Evolutionary conservation across 2,888 invertebrate species (phyloP).

Genomic region (Monochamus alternatus): DNA sequence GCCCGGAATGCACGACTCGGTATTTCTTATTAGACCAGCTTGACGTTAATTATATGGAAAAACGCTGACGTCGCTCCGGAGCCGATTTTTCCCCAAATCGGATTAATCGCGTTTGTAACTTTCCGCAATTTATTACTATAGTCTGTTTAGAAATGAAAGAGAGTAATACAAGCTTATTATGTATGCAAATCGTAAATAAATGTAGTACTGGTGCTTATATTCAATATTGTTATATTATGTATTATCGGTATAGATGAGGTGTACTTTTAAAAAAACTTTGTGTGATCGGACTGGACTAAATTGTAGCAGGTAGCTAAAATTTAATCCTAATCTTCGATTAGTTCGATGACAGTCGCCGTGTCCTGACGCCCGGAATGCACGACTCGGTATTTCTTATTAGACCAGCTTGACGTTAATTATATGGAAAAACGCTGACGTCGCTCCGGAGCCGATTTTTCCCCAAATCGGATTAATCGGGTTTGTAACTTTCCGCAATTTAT

Average conservation of each 20-base stretch:
- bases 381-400: slow-evolving; percentile 16
- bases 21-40: slow-evolving; percentile 17
- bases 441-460: not conserved
- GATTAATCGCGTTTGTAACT: not conserved
- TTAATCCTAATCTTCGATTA: slow-evolving; percentile 38
- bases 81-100: not conserved
- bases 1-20: slow-evolving; percentile 6
- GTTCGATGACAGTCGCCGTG: slow-evolving; percentile 36
- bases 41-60: slow-evolving; percentile 37
- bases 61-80: slow-evolving; percentile 19
- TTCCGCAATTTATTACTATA: too few relatives aligned
- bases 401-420: slow-evolving; percentile 32
- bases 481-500: too few relatives aligned
- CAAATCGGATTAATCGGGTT: not conserved
- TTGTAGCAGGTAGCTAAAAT: too few relatives aligned
- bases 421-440: slow-evolving; percentile 30
- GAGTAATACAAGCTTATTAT: too few relatives aligned
- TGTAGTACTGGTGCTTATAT: too few relatives aligned
- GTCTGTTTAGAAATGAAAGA: too few relatives aligned
- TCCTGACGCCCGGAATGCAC: slow-evolving; percentile 20
- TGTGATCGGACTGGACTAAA: too few relatives aligned
- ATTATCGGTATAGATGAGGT: too few relatives aligned
- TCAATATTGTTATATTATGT: too few relatives aligned
- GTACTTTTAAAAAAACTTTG: too few relatives aligned
- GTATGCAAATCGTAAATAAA: too few relatives aligned